Evolutionary conservation across 2,113 vertebrate species (phyloP), one percentile per base, ranked within the genome.

Genomic region (Cairina moschata): DNA sequence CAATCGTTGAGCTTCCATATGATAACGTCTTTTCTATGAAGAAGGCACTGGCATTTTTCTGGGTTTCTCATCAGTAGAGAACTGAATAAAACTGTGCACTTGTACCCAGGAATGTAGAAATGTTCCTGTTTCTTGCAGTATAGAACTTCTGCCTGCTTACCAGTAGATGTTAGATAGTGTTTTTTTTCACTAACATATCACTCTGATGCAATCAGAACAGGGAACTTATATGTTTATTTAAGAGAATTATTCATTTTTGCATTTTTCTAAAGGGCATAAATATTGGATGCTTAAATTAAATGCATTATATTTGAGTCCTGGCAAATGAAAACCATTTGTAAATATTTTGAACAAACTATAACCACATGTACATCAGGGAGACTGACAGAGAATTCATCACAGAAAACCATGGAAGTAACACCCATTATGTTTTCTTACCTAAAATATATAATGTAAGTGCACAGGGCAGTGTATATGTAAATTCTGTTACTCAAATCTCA

Each of bases 401-500:
- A 93, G 62, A 79, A 90, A 84, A 22, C 52, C 14, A 67, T 83
- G 9, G 50, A 68, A 67, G 80, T 84, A 94, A 92, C 80, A 66
- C 48, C 44, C 5, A 6, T 77, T 80, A 67, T 58, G 77, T 69
- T 71, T 71, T 13, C 11, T 3, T 4, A 38, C 42, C 11, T 62
- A 52, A 90, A 20, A 83, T 74, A 76, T 18, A 58, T 73, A 26
- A 75, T 23, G 2, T 16, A 95, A 79, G n/a, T 66, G 74, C 86
- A 95, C 76, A 91, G 68, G 22, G 85, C 60, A 96, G 44, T 76
- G 29, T 80, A 81, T 87, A 97, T 97, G 97, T 87, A 98, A 97
- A 98, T 97, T 93, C 25, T 90, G n/a, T 82, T 91, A 86, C 94
- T 97, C 97, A 98, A 97, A 94, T 97, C 97, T 96, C 97, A 95